These are phyloP conservation scores for Anguilla obscura DNA, from an alignment of 2,797 vertebrate species.

Conservation along the genomic window DNA sequence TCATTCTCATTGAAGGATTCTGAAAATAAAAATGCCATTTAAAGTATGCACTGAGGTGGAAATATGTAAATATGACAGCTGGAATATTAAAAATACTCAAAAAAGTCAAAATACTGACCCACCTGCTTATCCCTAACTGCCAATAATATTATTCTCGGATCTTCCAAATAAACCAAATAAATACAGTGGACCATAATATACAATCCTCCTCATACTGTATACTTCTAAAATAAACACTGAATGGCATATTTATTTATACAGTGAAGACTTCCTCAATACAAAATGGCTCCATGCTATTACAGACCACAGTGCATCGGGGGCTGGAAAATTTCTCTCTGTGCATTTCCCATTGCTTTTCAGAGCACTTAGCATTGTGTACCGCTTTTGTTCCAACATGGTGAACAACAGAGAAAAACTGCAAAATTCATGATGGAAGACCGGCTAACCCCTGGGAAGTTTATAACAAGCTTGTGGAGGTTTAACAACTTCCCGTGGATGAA, in stretches of 20 bases:
- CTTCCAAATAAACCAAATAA: neutral
- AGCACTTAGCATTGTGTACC: neutral
- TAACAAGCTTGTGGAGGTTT: conserved; percentile 10
- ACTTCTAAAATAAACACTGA: neutral
- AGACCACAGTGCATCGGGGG: neutral
- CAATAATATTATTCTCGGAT: neutral
- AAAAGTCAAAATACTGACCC: neutral
- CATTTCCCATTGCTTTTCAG: neutral
- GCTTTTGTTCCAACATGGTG: neutral
- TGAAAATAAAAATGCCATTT: neutral
- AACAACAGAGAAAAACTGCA: neutral
- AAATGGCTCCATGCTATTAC: neutral
- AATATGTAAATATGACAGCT: conserved; percentile 1
- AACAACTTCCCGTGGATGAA: conserved; percentile 12
- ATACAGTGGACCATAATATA: neutral
- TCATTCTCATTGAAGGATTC: neutral
- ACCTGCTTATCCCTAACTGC: neutral
- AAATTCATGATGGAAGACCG: conserved; percentile 10
- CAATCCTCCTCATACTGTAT: neutral
- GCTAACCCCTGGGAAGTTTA: neutral
- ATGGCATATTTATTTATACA: neutral
- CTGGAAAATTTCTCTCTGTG: neutral
- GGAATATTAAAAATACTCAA: neutral
- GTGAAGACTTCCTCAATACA: neutral
- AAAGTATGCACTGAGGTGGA: neutral